Base-by-base conservation (phyloP, 2,888 invertebrate species). In the Diachrysia chrysitis region DNA sequence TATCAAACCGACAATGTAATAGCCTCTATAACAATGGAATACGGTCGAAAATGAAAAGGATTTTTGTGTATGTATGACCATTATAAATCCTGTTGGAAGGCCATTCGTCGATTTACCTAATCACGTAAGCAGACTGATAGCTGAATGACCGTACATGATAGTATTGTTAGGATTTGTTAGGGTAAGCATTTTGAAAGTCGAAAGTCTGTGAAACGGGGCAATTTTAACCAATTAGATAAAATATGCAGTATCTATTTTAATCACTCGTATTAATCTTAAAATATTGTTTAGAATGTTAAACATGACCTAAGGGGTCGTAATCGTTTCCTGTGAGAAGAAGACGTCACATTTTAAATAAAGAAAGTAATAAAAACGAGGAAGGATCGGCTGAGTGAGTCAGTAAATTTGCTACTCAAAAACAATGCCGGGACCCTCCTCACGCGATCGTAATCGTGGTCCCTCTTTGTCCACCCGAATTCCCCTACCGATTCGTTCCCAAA, bases 111-210 rank as follows among this genome's bases (percentile, higher is more conserved):
- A 82, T 87, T 87, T 81, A 79, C 79, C 79, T 83, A 83, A 87
- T 86, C 83, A 82, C 73, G 75, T 79, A 84, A 83, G 79, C 66
- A 58, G 69, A 66, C 78, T 82, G 86, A 84, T 86, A 86, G 71
- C 72, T 70, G 69, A 71, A 79, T 83, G 65, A 79, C 75, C 75
- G 55, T 71, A 65, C 71, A 69, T 71, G 72, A 76, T 81, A 73
- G 61, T 58, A 69, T 60, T 21, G 69, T 63, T 37, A 16, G 16
- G 14, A 37, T 16, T 14, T 73, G 71, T 66, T 66, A 63, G 72
- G 73, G 75, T 65, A 78, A 65, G 65, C 61, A 46, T 67, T 69
- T 79, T n/a, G 12, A 58, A 25, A 51, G 32, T 55, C 17, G 48
- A 58, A 35, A 62, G 58, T 60, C 62, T 68, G 55, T 42, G 42